Conservation (phyloP, 2,113 vertebrate species). For the Epinephelus moara region DNA sequence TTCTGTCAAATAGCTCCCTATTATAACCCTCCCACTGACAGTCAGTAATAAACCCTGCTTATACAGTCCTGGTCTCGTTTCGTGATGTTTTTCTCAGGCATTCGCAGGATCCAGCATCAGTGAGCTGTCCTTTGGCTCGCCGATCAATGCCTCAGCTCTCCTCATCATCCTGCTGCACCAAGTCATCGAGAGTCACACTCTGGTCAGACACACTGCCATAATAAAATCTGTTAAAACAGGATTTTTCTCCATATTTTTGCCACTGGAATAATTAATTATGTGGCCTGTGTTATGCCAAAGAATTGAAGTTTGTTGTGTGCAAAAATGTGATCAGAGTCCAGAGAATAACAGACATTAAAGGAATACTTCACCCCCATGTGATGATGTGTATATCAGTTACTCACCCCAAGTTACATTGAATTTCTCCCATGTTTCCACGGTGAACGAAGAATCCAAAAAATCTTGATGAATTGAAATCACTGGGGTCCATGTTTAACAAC, state of each 20-base stretch:
- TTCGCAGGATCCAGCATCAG: conserved; percentile 88
- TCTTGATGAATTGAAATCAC: no score
- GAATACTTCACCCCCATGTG: no score
- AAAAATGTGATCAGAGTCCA: no score
- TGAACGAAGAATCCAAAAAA: no score
- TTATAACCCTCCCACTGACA: not conserved
- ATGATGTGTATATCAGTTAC: no score
- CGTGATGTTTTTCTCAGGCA: conserved; percentile 78
- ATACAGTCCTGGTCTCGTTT: not conserved
- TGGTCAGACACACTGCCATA: conserved; percentile 86
- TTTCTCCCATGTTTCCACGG: no score
- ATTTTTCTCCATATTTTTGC: not conserved
- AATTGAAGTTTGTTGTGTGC: no score
- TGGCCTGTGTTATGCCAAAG: not conserved
- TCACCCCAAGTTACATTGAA: no score
- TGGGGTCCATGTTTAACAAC: no score
- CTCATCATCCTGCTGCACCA: conserved; percentile 93
- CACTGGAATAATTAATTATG: not conserved
- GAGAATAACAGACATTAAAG: no score
- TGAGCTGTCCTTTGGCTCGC: conserved; percentile 90
- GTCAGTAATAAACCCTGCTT: not conserved
- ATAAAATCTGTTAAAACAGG: not conserved
- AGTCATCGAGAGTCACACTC: conserved; percentile 91
- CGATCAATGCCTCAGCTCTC: conserved; percentile 91
- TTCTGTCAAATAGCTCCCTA: not conserved